A percentile compares a stretch with the other conserved stretches of the same genome.
Evolutionary conservation across 2,113 vertebrate species (phyloP).

Genomic region (Poeciliopsis retropinna): DNA sequence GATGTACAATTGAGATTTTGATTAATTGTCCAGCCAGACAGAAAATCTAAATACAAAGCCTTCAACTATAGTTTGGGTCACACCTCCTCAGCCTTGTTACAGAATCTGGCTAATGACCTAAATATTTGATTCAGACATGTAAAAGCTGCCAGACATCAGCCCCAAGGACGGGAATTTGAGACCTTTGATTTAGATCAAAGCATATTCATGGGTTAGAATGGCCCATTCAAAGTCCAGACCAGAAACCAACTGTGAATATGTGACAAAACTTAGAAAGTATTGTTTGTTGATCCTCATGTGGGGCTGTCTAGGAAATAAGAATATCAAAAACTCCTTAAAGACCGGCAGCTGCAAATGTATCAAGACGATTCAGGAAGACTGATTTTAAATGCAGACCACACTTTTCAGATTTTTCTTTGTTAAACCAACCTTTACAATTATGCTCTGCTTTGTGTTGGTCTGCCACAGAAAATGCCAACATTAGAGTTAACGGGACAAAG

Average conservation of each 20-base stretch:
- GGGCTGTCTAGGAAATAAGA: neutral
- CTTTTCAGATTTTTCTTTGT: neutral
- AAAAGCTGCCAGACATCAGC: too few relatives aligned
- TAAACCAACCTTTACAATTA: neutral
- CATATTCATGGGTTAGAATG: neutral
- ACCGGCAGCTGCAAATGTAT: neutral
- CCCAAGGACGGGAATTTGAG: neutral
- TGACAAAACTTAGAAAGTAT: too few relatives aligned
- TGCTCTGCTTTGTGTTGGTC: neutral
- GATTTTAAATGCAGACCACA: neutral
- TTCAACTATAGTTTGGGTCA: neutral
- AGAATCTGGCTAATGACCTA: too few relatives aligned
- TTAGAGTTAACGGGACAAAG: neutral
- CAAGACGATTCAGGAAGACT: neutral
- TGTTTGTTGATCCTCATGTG: too few relatives aligned
- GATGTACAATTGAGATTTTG: neutral
- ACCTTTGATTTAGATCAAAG: neutral
- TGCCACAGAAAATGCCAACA: neutral
- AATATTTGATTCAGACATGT: too few relatives aligned
- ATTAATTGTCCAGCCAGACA: neutral
- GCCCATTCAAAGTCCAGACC: too few relatives aligned
- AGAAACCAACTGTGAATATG: too few relatives aligned
- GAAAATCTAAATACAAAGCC: neutral
- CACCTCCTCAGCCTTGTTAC: too few relatives aligned
- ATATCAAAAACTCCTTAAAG: neutral